These are phyloP conservation scores for Echiichthys vipera DNA, from an alignment of 2,797 vertebrate species.

Conservation along the genomic window DNA sequence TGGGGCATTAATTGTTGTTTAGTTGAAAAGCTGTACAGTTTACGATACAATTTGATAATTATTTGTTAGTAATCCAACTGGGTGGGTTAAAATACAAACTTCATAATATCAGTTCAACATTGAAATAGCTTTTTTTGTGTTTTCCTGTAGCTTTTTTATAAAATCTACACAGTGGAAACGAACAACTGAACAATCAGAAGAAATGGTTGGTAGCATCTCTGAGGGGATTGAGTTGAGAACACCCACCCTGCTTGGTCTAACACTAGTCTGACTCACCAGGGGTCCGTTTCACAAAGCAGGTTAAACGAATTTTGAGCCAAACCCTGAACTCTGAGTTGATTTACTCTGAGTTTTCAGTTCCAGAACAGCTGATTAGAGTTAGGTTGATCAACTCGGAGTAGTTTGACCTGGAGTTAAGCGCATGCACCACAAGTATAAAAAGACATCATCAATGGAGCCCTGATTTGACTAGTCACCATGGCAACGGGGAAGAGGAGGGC, in stretches of 20 bases:
- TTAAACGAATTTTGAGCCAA: too few species aligned
- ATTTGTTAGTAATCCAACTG: background rate
- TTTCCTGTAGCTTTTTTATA: background rate
- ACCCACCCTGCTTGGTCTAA: constrained; percentile 2
- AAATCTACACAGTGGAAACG: background rate
- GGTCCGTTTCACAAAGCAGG: too few species aligned
- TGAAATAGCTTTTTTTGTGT: background rate
- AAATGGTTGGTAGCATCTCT: background rate
- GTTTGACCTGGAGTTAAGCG: too few species aligned
- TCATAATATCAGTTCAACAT: background rate
- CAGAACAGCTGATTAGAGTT: too few species aligned
- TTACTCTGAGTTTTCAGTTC: too few species aligned
- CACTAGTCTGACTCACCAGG: too few species aligned
- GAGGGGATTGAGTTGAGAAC: background rate
- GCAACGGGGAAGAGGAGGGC: too few species aligned
- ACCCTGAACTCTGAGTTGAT: too few species aligned
- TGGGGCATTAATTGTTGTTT: background rate
- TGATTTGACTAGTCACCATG: too few species aligned
- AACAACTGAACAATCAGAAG: background rate
- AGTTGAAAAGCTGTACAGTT: background rate
- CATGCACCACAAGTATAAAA: too few species aligned
- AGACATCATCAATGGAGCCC: too few species aligned
- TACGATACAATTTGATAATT: background rate
- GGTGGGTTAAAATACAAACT: background rate
- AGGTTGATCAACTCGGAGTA: too few species aligned